A percentile compares a stretch with the other conserved stretches of the same genome.
Conservation (phyloP, 2,797 vertebrate genomes). For the Chloroceryle inda region DNA sequence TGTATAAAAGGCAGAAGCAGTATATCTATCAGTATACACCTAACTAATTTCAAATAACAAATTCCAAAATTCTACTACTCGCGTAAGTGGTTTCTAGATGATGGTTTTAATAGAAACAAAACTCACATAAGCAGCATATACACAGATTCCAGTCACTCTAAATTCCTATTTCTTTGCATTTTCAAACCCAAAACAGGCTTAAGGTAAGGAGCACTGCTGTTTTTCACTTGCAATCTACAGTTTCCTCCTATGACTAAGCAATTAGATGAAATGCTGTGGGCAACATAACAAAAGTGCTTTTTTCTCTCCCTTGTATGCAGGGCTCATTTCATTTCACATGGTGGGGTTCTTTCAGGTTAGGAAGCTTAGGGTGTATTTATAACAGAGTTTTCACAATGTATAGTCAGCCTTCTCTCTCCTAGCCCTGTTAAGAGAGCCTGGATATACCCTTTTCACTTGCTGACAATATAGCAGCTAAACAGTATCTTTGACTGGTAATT, state of each 20-base stretch:
- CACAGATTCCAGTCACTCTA: not conserved
- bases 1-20: not conserved
- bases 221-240: not conserved
- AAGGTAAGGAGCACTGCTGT: not conserved
- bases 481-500: not conserved
- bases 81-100: not conserved
- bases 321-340: not conserved
- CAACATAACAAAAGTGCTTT: not conserved
- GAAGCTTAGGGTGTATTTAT: not conserved
- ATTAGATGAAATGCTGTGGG: not conserved
- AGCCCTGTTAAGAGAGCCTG: not conserved
- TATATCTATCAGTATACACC: not conserved
- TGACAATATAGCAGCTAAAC: not conserved
- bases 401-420: not conserved
- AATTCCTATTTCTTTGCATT: not conserved
- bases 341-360: not conserved
- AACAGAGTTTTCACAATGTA: not conserved
- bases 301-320: not conserved
- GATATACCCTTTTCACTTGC: not conserved
- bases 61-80: not conserved
- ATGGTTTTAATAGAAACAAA: not conserved
- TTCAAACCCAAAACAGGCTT: not conserved
- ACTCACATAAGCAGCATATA: not conserved
- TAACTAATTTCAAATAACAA: not conserved
- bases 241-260: not conserved